phyloP scores from a whole-genome alignment of 2,888 invertebrate species.

The Campoplex nolae region DNA sequence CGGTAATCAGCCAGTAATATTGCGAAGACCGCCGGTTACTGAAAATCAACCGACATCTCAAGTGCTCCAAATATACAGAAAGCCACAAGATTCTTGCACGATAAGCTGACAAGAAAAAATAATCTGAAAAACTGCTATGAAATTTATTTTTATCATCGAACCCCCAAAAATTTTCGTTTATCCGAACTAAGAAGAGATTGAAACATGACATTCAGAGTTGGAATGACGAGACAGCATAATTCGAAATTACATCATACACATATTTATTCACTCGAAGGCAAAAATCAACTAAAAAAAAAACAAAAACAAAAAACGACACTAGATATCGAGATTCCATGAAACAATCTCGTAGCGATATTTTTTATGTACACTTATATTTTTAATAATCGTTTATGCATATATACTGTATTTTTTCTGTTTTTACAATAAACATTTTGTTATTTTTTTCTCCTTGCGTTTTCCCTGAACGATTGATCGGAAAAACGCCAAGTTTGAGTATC shows the following conservation, averaged over 20 bases:
- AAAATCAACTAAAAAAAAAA: slow-evolving; percentile 8
- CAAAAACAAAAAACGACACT: slow-evolving; percentile 20
- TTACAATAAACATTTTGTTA: slow-evolving; percentile 50
- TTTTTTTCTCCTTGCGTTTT: slow-evolving; percentile 10
- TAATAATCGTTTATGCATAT: slow-evolving; percentile 39
- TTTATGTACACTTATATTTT: slow-evolving; percentile 60
- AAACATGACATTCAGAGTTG: neutral
- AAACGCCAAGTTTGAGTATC: slow-evolving; percentile 53
- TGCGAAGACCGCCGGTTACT: slow-evolving; percentile 72
- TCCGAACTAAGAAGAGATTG: neutral
- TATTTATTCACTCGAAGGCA: slow-evolving; percentile 28
- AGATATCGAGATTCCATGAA: slow-evolving; percentile 28
- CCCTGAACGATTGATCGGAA: slow-evolving; percentile 31
- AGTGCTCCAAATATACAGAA: slow-evolving; percentile 74
- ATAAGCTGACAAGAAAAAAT: slow-evolving; percentile 72
- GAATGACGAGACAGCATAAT: neutral
- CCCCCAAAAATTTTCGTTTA: neutral
- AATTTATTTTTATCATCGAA: neutral
- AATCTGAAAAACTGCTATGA: slow-evolving; percentile 20
- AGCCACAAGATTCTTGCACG: slow-evolving; percentile 76
- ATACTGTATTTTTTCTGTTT: slow-evolving; percentile 38
- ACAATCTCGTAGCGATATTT: slow-evolving; percentile 43
- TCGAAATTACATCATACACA: neutral
- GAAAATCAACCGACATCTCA: slow-evolving; percentile 67
- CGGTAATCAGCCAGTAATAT: slow-evolving; percentile 81